phyloP scores from a whole-genome alignment of 2,113 vertebrate genomes.

The Alligator mississippiensis region DNA sequence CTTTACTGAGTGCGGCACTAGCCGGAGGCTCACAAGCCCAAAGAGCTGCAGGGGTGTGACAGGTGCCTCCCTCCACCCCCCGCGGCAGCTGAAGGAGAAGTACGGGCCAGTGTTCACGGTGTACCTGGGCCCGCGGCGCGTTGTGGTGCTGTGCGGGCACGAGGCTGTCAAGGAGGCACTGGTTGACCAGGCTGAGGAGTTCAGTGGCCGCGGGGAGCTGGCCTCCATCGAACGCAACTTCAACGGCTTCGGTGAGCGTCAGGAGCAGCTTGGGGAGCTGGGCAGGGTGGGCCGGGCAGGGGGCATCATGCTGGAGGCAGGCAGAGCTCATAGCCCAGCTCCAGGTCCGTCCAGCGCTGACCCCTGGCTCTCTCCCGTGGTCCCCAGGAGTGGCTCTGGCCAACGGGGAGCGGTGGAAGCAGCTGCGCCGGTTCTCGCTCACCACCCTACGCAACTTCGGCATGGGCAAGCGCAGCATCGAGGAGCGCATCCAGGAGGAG shows the following conservation, averaged over 20 bases:
- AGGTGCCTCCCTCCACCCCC: background rate
- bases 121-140: constrained; percentile 66
- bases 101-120: constrained; percentile 74
- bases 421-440: background rate
- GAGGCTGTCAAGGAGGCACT: constrained; percentile 75
- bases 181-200: constrained; percentile 67
- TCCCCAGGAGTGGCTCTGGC: background rate
- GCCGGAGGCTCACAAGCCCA: no score
- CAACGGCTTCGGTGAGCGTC: constrained; percentile 68
- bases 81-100: constrained; percentile 66
- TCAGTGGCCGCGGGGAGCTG: constrained; percentile 72
- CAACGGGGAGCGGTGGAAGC: background rate
- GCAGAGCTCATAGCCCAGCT: background rate
- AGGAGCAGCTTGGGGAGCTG: background rate
- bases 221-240: constrained; percentile 69
- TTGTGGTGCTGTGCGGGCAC: constrained; percentile 74
- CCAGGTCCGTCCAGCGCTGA: background rate
- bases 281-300: background rate
- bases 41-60: background rate
- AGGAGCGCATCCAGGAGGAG: background rate
- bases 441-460: background rate
- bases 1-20: no score
- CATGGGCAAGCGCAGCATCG: background rate
- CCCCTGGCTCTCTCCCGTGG: background rate
- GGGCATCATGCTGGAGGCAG: background rate